Evolutionary conservation across 2,797 vertebrate species (phyloP).

Genomic region (Ceryle rudis): DNA sequence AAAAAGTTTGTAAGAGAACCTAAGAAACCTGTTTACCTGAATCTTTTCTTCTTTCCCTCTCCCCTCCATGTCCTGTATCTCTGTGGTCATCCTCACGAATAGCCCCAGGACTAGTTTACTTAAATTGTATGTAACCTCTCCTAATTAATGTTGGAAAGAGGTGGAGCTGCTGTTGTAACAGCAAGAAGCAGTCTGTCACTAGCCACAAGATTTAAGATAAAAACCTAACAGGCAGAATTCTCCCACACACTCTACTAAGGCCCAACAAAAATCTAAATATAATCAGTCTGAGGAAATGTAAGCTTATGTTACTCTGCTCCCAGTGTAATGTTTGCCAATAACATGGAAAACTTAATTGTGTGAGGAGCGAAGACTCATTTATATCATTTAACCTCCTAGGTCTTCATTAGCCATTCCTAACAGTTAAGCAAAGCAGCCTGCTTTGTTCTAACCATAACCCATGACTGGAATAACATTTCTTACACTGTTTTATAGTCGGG

Average conservation of each 20-base stretch:
- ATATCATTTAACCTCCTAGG: background rate
- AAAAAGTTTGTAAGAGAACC: background rate
- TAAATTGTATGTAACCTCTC: slow-evolving; percentile 11
- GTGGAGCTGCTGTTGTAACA: slow-evolving; percentile 43
- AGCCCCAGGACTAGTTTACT: slow-evolving; percentile 46
- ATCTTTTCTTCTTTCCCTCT: background rate
- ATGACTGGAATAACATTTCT: background rate
- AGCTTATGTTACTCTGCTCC: background rate
- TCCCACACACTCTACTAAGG: slow-evolving; percentile 15
- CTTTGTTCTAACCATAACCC: background rate
- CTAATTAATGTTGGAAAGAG: slow-evolving; percentile 51
- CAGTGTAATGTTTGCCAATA: background rate
- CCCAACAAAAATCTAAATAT: slow-evolving; percentile 25
- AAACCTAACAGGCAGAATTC: slow-evolving; percentile 14
- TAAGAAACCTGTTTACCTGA: background rate
- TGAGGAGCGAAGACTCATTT: slow-evolving; percentile 13
- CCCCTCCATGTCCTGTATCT: background rate
- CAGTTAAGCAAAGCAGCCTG: background rate
- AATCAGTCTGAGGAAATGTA: background rate
- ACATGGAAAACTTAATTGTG: slow-evolving; percentile 4
- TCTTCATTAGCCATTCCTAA: background rate
- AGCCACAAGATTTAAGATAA: slow-evolving; percentile 68
- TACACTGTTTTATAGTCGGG: background rate
- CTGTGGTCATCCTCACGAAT: slow-evolving; percentile 31
- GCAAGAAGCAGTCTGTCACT: slow-evolving; percentile 33